Conservation (phyloP, 2,888 invertebrate genomes). For the Drosophila limbata region DNA sequence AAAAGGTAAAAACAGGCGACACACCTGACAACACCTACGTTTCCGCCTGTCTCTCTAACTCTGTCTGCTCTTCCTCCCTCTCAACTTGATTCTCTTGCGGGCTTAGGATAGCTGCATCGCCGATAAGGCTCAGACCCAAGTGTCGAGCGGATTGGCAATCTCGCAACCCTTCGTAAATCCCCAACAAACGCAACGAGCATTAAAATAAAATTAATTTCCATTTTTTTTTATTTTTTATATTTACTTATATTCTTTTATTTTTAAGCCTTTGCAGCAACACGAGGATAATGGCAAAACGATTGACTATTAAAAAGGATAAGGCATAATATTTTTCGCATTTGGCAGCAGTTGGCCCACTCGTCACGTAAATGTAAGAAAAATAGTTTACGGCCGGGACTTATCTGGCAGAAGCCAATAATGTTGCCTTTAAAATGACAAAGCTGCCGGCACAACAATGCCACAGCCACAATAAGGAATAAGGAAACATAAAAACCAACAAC, state of each 20-base stretch:
- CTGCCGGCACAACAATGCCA: slow-evolving; percentile 42
- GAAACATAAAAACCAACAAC: slow-evolving; percentile 40
- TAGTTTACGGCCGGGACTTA: slow-evolving; percentile 74
- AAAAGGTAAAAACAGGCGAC: slow-evolving; percentile 59
- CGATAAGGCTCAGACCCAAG: slow-evolving; percentile 59
- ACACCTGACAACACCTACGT: slow-evolving; percentile 72
- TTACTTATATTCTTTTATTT: background rate
- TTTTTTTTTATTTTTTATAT: slow-evolving; percentile 26
- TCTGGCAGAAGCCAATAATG: slow-evolving; percentile 71
- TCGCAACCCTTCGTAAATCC: slow-evolving; percentile 73
- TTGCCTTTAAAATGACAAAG: slow-evolving; percentile 70
- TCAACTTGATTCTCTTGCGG: background rate
- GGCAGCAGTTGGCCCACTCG: slow-evolving; percentile 36
- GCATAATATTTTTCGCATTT: slow-evolving; percentile 81
- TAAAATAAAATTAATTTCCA: slow-evolving; percentile 79
- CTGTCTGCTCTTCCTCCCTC: background rate
- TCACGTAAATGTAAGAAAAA: slow-evolving; percentile 77
- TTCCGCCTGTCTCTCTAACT: background rate
- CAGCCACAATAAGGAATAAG: slow-evolving; percentile 25
- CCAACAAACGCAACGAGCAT: slow-evolving; percentile 69
- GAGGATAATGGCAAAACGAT: slow-evolving; percentile 78
- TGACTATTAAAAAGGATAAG: slow-evolving; percentile 82
- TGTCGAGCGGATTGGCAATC: slow-evolving; percentile 63
- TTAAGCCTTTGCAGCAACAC: slow-evolving; percentile 16
- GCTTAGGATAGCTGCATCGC: slow-evolving; percentile 53